A percentile compares a stretch with the other conserved stretches of the same genome.
These are phyloP conservation scores for Dinoponera quadriceps DNA, from an alignment of 1,140 invertebrate species.

Conservation along the genomic window DNA sequence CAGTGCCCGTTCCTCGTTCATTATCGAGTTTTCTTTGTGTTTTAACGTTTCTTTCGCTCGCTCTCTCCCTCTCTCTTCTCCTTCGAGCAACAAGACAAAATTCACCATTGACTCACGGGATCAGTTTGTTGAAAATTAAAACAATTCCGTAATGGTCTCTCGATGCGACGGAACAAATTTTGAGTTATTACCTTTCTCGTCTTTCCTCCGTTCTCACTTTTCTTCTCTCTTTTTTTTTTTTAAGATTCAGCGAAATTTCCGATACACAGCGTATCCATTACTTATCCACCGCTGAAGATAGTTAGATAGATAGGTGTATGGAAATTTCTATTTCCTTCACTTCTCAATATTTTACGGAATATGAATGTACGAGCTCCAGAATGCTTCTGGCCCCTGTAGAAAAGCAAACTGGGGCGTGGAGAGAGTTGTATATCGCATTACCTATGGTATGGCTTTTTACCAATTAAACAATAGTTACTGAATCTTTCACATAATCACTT, in stretches of 20 bases:
- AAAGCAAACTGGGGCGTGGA: constrained; percentile 78
- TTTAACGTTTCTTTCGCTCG: constrained; percentile 31
- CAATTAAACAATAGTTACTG: constrained; percentile 55
- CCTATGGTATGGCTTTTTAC: constrained; percentile 60
- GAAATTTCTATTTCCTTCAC: constrained; percentile 65
- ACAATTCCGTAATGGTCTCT: constrained; percentile 63
- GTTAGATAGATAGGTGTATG: constrained; percentile 46
- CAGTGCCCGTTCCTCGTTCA: constrained; percentile 72
- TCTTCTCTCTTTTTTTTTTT: background rate
- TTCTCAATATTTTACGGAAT: constrained; percentile 73
- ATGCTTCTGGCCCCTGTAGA: constrained; percentile 76
- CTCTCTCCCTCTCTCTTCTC: background rate
- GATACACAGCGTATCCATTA: constrained; percentile 15
- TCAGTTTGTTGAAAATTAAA: constrained; percentile 54
- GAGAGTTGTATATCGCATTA: constrained; percentile 77
- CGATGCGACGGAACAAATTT: constrained; percentile 74
- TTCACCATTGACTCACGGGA: constrained; percentile 67
- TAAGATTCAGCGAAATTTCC: constrained; percentile 65
- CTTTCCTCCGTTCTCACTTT: constrained; percentile 1
- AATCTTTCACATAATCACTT: constrained; percentile 24
- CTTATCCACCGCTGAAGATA: background rate
- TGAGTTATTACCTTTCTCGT: constrained; percentile 69
- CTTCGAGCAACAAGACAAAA: constrained; percentile 76
- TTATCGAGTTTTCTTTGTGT: constrained; percentile 62
- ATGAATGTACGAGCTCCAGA: constrained; percentile 77